Percentiles rank a stretch among this genome's conserved stretches.
phyloP scores from a whole-genome alignment of 2,113 vertebrate genomes.

The Thamnophis sirtalis region DNA sequence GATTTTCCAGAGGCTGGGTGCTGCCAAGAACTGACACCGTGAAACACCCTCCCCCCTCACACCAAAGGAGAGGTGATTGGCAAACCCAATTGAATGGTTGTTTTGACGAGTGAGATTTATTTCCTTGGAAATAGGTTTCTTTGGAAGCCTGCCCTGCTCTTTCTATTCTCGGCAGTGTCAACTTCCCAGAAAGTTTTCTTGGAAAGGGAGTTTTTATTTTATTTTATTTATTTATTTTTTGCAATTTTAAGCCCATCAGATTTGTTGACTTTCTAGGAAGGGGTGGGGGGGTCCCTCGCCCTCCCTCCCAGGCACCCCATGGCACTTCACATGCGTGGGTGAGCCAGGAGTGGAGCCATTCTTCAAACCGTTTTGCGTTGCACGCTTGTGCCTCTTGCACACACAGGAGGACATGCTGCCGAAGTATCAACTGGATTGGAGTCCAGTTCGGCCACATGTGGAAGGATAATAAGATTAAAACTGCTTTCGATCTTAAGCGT shows the following conservation, averaged over 20 bases:
- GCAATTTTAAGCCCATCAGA: not conserved
- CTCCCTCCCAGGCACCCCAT: not conserved
- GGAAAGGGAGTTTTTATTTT: not conserved
- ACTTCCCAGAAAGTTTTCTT: not conserved
- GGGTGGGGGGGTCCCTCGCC: too few species aligned
- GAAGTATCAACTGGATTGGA: not conserved
- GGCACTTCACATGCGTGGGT: not conserved
- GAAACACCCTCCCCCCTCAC: accelerated
- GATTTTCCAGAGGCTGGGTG: not conserved
- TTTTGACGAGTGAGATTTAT: not conserved
- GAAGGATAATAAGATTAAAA: not conserved
- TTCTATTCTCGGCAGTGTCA: not conserved
- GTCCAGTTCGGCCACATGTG: not conserved
- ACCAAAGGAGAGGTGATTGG: not conserved
- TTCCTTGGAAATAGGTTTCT: not conserved
- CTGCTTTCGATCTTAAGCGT: not conserved
- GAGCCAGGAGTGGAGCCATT: not conserved
- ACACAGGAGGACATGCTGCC: not conserved
- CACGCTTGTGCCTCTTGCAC: not conserved
- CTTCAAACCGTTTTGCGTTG: not conserved
- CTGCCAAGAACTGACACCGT: not conserved
- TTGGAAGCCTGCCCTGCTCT: not conserved
- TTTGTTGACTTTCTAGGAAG: not conserved
- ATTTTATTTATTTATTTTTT: not conserved
- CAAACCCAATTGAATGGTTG: not conserved